Evolutionary conservation across 2,113 vertebrate species (phyloP).

Genomic region (Alouatta palliata): DNA sequence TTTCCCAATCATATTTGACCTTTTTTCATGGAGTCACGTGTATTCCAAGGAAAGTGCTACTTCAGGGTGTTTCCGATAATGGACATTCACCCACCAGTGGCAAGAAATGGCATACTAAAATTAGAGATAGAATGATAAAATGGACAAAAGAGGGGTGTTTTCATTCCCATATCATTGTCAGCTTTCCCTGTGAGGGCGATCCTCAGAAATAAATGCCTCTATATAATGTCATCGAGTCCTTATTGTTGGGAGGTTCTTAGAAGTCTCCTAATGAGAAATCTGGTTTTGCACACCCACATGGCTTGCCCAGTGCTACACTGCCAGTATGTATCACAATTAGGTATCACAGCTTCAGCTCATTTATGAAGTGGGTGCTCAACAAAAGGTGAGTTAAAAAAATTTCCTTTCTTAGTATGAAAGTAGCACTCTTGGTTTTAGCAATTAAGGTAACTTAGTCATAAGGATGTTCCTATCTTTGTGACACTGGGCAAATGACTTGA

Average conservation of each 20-base stretch:
- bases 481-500: not conserved
- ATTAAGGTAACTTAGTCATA: not conserved
- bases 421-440: not conserved
- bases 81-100: not conserved
- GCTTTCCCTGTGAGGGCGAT: not conserved
- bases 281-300: too few species aligned
- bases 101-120: not conserved
- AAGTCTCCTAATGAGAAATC: not conserved
- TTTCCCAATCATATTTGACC: not conserved
- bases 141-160: not conserved
- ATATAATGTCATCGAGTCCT: rapidly evolving
- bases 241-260: not conserved
- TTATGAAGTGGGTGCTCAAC: not conserved
- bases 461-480: not conserved
- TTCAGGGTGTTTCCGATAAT: not conserved
- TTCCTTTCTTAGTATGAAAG: not conserved
- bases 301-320: not conserved
- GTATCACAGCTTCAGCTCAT: not conserved
- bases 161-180: not conserved
- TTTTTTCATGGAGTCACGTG: not conserved
- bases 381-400: not conserved
- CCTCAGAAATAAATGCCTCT: not conserved
- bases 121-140: not conserved
- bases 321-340: not conserved
- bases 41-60: not conserved